Evolutionary conservation across 1,140 invertebrate species (phyloP), one percentile per base, ranked within the genome.

Genomic region (Odontomachus brunneus): DNA sequence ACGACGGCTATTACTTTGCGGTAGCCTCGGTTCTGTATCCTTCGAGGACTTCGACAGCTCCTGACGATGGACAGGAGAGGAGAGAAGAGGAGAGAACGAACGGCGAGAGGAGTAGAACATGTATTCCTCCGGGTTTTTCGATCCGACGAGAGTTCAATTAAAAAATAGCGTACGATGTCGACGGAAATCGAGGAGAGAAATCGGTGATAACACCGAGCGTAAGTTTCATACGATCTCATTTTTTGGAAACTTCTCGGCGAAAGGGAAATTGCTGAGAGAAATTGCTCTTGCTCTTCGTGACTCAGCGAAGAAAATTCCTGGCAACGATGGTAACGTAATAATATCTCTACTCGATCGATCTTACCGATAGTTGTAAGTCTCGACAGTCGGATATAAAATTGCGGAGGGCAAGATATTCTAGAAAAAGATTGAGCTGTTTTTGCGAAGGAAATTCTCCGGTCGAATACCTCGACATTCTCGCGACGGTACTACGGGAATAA

Each of bases 1-100:
- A 83, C 88, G 71, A 76, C 84, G 60, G 74, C 86, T 84, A 83
- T 89, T 89, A 89, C 88, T 89, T 89, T 86, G 84, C 72, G 84
- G 88, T 83, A 62, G 67, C 69, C 51, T 65, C 78, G 24, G 71
- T 73, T 17, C 59, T 33, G 59, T 19, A 55, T 51, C 44, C 78
- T 74, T 82, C 15, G 73, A 82, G 69, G 38, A 80, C 75, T 73
- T 19, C 44, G 14, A 67, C 29, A 29, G 22, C 22, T 65, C 48
- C 9, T 38, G 38, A 65, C 55, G 62, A 33, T 17, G 19, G 2
- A 62, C 11, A 15, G 7, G 15, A 15, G 38, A 33, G 29, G 5
- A 33, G 29, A 3, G 29, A 33, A 33, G 29, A 33, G 5, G 29
- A 3, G 29, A 33, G 29, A 5, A 33, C 33, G n/a, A 2, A 19